A percentile compares a stretch with the other conserved stretches of the same genome.
Evolutionary conservation across 2,888 invertebrate species (phyloP).

Genomic region (Zygogramma bicolorata): DNA sequence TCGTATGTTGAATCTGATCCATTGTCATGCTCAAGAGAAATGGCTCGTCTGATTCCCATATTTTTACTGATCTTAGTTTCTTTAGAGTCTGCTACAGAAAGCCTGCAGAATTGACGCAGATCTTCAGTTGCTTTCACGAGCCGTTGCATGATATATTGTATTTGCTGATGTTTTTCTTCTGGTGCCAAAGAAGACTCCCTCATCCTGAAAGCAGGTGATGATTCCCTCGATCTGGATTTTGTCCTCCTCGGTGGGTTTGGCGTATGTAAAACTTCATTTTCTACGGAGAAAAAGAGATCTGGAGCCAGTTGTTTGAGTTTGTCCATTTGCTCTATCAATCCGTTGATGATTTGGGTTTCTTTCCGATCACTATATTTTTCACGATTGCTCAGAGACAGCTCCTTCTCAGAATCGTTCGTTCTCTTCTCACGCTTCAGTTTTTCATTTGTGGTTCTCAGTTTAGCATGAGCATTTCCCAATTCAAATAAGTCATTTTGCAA

Average conservation of each 20-base stretch:
- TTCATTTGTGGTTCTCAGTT: slow-evolving; percentile 90
- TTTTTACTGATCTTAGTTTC: slow-evolving; percentile 65
- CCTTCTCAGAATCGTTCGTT: slow-evolving; percentile 80
- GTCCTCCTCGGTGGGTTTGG: slow-evolving; percentile 80
- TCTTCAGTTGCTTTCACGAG: slow-evolving; percentile 82
- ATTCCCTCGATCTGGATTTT: slow-evolving; percentile 79
- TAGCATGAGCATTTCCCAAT: slow-evolving; percentile 91
- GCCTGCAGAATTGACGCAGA: slow-evolving; percentile 66
- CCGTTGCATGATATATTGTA: slow-evolving; percentile 70
- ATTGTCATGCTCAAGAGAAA: slow-evolving; percentile 76
- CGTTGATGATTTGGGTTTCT: slow-evolving; percentile 80
- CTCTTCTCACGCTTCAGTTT: slow-evolving; percentile 90
- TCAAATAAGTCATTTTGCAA: slow-evolving; percentile 90
- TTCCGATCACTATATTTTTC: slow-evolving; percentile 71
- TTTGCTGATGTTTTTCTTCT: slow-evolving; percentile 62
- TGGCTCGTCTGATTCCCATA: slow-evolving; percentile 67
- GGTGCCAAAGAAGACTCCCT: slow-evolving; percentile 68
- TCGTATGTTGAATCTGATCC: slow-evolving; percentile 54
- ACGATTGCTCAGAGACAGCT: slow-evolving; percentile 67
- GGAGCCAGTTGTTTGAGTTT: slow-evolving; percentile 80
- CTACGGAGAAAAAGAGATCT: slow-evolving; percentile 71
- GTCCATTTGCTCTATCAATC: slow-evolving; percentile 82
- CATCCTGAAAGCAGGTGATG: slow-evolving; percentile 73
- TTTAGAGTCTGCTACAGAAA: slow-evolving; percentile 70
- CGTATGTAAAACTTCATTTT: slow-evolving; percentile 70